Percentiles rank a stretch among this genome's conserved stretches.
Conservation (phyloP, 2,113 vertebrate species). For the Piprites chloris region DNA sequence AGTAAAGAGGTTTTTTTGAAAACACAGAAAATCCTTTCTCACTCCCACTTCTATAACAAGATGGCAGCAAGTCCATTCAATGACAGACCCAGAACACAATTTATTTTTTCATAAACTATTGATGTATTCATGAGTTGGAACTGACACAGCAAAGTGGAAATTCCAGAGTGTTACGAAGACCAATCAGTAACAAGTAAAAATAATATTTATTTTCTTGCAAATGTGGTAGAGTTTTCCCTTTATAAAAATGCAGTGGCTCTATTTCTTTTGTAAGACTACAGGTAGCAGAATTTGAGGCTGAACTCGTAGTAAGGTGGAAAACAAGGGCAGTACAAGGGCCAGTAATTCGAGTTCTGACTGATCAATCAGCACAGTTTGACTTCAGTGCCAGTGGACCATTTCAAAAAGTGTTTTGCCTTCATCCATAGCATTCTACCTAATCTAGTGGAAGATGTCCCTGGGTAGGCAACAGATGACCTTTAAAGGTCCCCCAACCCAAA, state of each 20-base stretch:
- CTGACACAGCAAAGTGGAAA: neutral
- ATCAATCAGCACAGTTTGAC: neutral
- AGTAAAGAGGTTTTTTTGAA: neutral
- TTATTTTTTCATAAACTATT: neutral
- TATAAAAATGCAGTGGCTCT: neutral
- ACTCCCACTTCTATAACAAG: neutral
- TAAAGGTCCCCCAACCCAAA: neutral
- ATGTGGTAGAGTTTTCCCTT: neutral
- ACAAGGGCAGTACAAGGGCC: neutral
- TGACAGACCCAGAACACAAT: neutral
- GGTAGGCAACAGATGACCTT: neutral
- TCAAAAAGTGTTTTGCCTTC: neutral
- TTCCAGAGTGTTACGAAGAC: neutral
- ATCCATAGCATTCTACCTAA: neutral
- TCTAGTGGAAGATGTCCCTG: neutral
- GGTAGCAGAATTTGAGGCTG: neutral
- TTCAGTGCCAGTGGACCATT: neutral
- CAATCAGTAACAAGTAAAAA: neutral
- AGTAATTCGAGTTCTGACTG: neutral
- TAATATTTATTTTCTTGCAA: neutral
- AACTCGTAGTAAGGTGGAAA: neutral
- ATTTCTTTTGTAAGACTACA: neutral
- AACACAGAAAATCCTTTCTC: neutral
- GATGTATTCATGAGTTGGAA: neutral
- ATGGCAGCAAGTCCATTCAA: neutral